A percentile compares a stretch with the other conserved stretches of the same genome.
Evolutionary conservation across 2,113 vertebrate genomes (phyloP).

Genomic region (Catharus bicknelli): DNA sequence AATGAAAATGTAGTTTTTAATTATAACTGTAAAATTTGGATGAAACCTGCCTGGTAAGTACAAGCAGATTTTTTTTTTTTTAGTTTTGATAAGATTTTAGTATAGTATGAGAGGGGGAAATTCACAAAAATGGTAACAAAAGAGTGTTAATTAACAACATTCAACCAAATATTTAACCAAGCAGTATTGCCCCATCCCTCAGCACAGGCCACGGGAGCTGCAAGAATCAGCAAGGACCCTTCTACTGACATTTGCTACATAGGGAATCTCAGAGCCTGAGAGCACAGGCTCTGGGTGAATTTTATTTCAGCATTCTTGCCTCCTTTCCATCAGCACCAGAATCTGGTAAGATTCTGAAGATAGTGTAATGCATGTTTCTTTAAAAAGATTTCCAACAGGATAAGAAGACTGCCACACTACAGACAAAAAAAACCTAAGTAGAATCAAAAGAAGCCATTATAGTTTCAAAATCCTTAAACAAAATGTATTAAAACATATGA

Average conservation of each 20-base stretch:
- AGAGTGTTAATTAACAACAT: background rate
- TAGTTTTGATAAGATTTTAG: background rate
- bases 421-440: background rate
- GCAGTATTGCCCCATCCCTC: background rate
- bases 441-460: background rate
- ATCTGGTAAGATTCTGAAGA: background rate
- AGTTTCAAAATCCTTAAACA: background rate
- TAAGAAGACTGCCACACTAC: fast-evolving
- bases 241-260: background rate
- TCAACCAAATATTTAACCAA: background rate
- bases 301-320: background rate
- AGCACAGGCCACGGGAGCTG: background rate
- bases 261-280: background rate
- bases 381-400: background rate
- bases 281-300: background rate
- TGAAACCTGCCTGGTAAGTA: slow-evolving; percentile 58
- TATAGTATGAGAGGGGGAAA: background rate
- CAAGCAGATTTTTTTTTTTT: slow-evolving; percentile 6
- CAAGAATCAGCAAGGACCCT: background rate
- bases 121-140: background rate
- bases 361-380: background rate
- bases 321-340: background rate
- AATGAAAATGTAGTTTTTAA: slow-evolving; percentile 80
- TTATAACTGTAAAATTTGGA: slow-evolving; percentile 71
- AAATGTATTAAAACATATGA: background rate